Percentiles rank a stretch among this genome's conserved stretches.
Conservation (phyloP, 2,113 vertebrate species). For the Peromyscus polionotus region DNA sequence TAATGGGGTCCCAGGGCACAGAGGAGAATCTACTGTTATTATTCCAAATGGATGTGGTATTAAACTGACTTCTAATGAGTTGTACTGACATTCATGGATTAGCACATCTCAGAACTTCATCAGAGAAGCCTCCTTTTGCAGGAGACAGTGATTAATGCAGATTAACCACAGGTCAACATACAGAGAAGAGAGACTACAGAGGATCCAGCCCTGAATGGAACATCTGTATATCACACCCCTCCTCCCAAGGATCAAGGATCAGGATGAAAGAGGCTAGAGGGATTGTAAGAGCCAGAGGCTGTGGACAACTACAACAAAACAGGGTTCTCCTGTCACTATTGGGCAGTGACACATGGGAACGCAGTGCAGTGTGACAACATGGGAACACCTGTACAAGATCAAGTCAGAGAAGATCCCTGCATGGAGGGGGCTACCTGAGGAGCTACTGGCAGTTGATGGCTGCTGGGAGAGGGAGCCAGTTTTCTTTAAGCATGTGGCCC, state of each 20-base stretch:
- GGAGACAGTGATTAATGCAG: background rate
- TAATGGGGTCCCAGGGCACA: background rate
- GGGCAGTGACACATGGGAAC: background rate
- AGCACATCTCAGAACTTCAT: background rate
- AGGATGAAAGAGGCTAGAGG: background rate
- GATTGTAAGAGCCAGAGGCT: background rate
- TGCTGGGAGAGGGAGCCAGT: rapidly evolving
- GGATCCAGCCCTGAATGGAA: background rate
- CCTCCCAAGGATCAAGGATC: background rate
- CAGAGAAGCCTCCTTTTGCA: background rate
- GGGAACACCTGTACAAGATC: background rate
- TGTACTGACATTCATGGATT: background rate
- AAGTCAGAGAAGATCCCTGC: background rate
- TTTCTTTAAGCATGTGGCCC: background rate
- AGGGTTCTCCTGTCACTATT: background rate
- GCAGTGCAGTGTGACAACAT: background rate
- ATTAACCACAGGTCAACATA: background rate
- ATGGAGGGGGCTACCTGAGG: rapidly evolving
- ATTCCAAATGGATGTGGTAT: too few species aligned
- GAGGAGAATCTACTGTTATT: too few species aligned
- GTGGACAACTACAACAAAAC: background rate
- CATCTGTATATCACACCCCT: background rate
- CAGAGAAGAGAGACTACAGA: background rate
- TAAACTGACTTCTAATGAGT: background rate
- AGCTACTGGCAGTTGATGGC: background rate